Conservation (phyloP, 2,888 invertebrate genomes). For the Hydrotaea diabolus region DNA sequence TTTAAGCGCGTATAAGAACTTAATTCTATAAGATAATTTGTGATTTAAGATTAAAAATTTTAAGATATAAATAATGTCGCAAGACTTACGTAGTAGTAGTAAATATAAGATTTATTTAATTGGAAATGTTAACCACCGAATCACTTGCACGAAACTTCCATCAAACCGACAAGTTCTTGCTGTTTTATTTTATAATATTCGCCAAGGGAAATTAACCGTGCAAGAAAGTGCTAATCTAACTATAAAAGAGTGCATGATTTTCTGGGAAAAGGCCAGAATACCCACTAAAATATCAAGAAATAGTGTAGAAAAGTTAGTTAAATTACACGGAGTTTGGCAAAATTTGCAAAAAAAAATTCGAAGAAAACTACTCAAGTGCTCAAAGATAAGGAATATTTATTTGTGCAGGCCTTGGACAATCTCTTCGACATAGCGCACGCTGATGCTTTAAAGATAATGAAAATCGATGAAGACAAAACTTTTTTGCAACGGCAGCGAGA, state of each 20-base stretch:
- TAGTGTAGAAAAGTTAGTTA: constrained; percentile 30
- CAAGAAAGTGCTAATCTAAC: constrained; percentile 28
- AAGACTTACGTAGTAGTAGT: neutral
- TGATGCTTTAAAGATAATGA: constrained; percentile 66
- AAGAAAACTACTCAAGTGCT: constrained; percentile 14
- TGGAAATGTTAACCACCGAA: constrained; percentile 32
- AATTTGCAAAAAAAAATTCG: constrained; percentile 36
- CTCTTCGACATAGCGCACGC: constrained; percentile 11
- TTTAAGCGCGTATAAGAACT: neutral
- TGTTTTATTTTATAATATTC: constrained; percentile 30
- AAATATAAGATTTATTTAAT: constrained; percentile 25
- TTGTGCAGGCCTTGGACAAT: constrained; percentile 20
- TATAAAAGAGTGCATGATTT: constrained; percentile 38
- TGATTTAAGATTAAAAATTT: constrained; percentile 18
- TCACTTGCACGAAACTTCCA: constrained; percentile 37
- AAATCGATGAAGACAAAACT: constrained; percentile 71
- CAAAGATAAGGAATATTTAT: constrained; percentile 26
- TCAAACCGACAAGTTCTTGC: constrained; percentile 42
- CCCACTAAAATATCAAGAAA: constrained; percentile 42
- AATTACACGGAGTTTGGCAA: constrained; percentile 30
- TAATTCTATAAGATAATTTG: constrained; percentile 10
- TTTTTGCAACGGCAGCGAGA: constrained; percentile 68
- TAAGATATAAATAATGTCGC: neutral
- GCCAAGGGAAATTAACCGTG: constrained; percentile 23
- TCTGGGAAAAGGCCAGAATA: constrained; percentile 29